Conservation (phyloP, 1,140 invertebrate species). For the Pseudomyrmex dendroicus region DNA sequence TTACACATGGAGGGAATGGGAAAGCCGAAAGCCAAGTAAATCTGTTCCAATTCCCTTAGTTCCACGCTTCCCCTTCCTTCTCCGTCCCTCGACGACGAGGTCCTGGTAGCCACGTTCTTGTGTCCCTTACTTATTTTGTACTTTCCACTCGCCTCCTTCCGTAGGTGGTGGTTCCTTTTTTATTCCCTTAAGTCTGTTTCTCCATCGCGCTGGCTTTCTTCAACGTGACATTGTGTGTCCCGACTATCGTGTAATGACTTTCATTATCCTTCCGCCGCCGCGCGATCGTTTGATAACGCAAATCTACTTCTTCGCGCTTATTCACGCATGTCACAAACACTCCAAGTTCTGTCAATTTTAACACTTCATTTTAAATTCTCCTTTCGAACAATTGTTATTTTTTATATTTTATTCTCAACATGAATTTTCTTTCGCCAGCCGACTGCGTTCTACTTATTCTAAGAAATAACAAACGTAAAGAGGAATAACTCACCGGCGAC, state of each 20-base stretch:
- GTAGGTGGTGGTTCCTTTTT: slow-evolving; percentile 11
- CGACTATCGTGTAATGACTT: slow-evolving; percentile 15
- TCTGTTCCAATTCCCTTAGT: slow-evolving; percentile 70
- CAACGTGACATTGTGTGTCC: slow-evolving; percentile 24
- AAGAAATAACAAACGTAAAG: slow-evolving; percentile 28
- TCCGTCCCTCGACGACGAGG: neutral
- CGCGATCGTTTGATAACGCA: neutral
- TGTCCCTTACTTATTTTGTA: slow-evolving; percentile 66
- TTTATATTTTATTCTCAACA: neutral
- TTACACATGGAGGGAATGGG: slow-evolving; percentile 26
- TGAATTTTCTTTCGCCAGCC: neutral
- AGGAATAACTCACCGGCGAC: slow-evolving; percentile 36
- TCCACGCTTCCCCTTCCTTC: neutral
- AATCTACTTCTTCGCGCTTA: neutral
- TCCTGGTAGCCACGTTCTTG: slow-evolving; percentile 53
- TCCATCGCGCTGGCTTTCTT: slow-evolving; percentile 23
- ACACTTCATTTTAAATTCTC: neutral
- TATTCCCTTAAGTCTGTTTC: slow-evolving; percentile 58
- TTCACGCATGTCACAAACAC: neutral
- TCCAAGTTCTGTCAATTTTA: neutral
- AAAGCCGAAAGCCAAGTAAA: slow-evolving; percentile 66
- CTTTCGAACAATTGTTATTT: too few relatives aligned
- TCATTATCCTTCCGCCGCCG: slow-evolving; percentile 52
- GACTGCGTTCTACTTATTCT: slow-evolving; percentile 15
- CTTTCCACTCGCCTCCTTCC: slow-evolving; percentile 3